Conservation (phyloP, 2,797 vertebrate genomes). For the Neosalanx taihuensis region DNA sequence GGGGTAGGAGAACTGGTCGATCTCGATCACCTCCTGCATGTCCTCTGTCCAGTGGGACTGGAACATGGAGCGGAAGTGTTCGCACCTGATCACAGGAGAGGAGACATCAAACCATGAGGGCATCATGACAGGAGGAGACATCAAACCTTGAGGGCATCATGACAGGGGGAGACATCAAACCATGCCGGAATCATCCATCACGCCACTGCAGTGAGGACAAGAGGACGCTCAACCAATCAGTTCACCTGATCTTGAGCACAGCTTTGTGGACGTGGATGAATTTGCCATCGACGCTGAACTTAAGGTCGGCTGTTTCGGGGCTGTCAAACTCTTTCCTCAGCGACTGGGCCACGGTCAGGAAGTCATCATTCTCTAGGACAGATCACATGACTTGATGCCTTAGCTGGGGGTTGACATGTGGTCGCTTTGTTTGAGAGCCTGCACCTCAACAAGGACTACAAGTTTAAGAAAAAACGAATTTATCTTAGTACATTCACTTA, state of each 20-base stretch:
- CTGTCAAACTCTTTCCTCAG: conserved; percentile 97
- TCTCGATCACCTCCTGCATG: conserved; percentile 94
- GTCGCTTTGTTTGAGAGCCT: neutral
- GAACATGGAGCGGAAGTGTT: conserved; percentile 98
- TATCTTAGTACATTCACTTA: too few relatives aligned
- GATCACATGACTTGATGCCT: neutral
- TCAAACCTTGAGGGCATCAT: too few relatives aligned
- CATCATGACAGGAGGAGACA: too few relatives aligned
- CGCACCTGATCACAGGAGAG: conserved; percentile 77
- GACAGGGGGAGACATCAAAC: too few relatives aligned
- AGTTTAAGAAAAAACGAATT: too few relatives aligned
- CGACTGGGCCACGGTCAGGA: conserved; percentile 91
- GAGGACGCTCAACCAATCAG: neutral
- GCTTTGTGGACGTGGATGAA: conserved; percentile 96
- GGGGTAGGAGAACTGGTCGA: conserved; percentile 94
- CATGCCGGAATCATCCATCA: too few relatives aligned
- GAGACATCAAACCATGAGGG: neutral
- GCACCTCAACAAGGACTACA: too few relatives aligned
- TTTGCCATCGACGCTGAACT: conserved; percentile 92
- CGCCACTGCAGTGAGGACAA: too few relatives aligned
- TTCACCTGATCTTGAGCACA: conserved; percentile 93
- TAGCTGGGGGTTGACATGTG: neutral
- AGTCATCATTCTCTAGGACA: conserved; percentile 88
- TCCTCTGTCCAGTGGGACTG: conserved; percentile 98
- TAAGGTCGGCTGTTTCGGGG: conserved; percentile 92